Percentiles rank a stretch among this genome's conserved stretches.
Evolutionary conservation across 2,797 vertebrate species (phyloP).

Genomic region (Natrix natrix): DNA sequence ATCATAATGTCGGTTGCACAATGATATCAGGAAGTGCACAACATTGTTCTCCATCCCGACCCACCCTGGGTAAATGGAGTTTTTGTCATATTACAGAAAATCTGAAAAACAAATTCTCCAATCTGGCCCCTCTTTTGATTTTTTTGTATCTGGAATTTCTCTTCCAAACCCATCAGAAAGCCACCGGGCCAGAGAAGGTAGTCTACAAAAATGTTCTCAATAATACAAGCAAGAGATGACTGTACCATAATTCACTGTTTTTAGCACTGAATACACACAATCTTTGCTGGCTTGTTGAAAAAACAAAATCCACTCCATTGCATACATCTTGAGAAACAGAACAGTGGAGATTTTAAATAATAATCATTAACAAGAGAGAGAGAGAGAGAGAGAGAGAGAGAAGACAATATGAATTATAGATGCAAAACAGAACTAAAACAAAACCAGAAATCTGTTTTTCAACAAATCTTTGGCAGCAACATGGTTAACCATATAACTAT

Average conservation of each 20-base stretch:
- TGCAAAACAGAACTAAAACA: conserved; percentile 19
- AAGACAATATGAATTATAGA: conserved; percentile 51
- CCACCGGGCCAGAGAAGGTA: neutral
- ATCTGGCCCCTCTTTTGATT: neutral
- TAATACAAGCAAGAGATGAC: conserved; percentile 1
- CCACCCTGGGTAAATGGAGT: neutral
- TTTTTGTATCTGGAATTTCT: neutral
- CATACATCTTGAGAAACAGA: conserved; percentile 53
- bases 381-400: conserved; percentile 12
- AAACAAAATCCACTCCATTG: conserved; percentile 53
- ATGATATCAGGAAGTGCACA: neutral
- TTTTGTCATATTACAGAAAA: conserved; percentile 8
- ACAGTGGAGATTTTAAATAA: conserved; percentile 46
- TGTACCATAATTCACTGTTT: conserved; percentile 27
- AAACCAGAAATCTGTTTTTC: conserved; percentile 66
- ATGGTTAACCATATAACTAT: conserved; percentile 71
- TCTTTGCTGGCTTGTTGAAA: conserved; percentile 28
- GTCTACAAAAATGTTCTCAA: neutral
- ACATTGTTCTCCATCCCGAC: neutral
- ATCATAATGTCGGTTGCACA: neutral
- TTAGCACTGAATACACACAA: conserved; percentile 50
- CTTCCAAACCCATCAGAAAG: neutral
- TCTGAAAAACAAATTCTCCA: neutral
- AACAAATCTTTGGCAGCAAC: conserved; percentile 76
- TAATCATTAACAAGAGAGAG: conserved; percentile 23